Evolutionary conservation across 2,888 invertebrate species (phyloP).

Genomic region (Eupithecia dodoneata): DNA sequence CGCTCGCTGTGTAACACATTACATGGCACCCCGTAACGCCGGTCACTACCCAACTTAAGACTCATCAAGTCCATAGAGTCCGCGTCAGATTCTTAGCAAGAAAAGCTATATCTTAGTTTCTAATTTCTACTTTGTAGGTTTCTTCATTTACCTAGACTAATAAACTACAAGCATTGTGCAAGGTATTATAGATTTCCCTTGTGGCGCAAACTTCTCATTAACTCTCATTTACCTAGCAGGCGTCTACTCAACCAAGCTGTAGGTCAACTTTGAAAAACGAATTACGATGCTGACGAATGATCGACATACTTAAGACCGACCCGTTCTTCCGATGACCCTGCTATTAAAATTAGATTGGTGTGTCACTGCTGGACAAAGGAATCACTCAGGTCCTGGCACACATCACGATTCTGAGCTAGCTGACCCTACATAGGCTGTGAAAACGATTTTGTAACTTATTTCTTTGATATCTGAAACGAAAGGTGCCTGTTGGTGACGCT

Average conservation of each 20-base stretch:
- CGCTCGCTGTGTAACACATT: too few species aligned
- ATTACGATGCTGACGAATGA: background rate
- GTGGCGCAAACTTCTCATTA: background rate
- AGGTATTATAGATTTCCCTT: slow-evolving; percentile 33
- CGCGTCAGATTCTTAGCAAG: background rate
- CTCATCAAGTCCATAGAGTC: background rate
- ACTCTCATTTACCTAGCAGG: slow-evolving; percentile 1
- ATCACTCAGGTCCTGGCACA: background rate
- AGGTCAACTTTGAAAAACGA: background rate
- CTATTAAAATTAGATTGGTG: background rate
- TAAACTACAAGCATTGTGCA: background rate
- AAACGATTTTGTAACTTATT: background rate
- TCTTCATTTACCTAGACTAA: background rate
- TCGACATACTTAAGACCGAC: background rate
- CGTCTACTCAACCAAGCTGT: background rate
- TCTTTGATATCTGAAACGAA: background rate
- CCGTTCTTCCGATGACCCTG: too few species aligned
- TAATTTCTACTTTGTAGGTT: background rate
- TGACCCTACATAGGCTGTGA: background rate
- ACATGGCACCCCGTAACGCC: too few species aligned
- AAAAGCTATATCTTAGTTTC: background rate
- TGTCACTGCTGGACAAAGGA: background rate
- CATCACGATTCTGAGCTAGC: background rate
- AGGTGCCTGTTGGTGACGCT: background rate
- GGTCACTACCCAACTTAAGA: too few species aligned